Evolutionary conservation across 2,888 invertebrate genomes (phyloP), one percentile per base, ranked within the genome.

Genomic region (Mesorhabditis belari): DNA sequence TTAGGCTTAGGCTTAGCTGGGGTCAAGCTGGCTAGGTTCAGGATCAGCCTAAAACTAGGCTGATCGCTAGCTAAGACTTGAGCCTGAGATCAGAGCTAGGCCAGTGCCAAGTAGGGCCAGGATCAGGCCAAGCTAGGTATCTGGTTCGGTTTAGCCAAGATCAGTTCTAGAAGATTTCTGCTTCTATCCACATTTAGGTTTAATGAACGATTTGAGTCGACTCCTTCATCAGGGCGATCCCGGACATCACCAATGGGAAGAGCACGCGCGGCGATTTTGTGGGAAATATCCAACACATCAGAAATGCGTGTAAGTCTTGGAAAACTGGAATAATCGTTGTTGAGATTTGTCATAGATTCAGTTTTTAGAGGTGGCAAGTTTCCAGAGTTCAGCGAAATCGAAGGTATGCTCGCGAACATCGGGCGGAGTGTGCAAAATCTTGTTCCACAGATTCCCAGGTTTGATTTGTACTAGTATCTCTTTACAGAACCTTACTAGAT

Each of bases 261-360:
- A 60, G 27, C 67, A 66, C 25, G 67, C 66, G 3, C 58, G 65
- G 49, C 58, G 65, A 21, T 71, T 71, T 52, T 71, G 71, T 60
- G 52, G 65, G 44, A 53, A 67, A 23, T 71, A 57, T 28, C 71
- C 71, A 17, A 65, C 65, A 17, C 69, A 71, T 65, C 69, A 65
- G 9, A 66, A 69, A 52, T 71, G 71, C 59, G 55, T 67, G 68
- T 69, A 57, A 5, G 58, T 44, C 12, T 24, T 35, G n/a, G n/a
- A n/a, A n/a, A n/a, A n/a, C n/a, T n/a, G n/a, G n/a, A n/a, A n/a
- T n/a, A n/a, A n/a, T n/a, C n/a, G n/a, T n/a, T n/a, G n/a, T 35
- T 1, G 44, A 17, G n/a, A 9, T 9, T 9, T 35, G 12, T 35
- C 44, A n/a, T 35, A 35, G n/a, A 1, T 2, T 17, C 2, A 35